Evolutionary conservation across 2,113 vertebrate genomes (phyloP).

Genomic region (Hucho hucho): DNA sequence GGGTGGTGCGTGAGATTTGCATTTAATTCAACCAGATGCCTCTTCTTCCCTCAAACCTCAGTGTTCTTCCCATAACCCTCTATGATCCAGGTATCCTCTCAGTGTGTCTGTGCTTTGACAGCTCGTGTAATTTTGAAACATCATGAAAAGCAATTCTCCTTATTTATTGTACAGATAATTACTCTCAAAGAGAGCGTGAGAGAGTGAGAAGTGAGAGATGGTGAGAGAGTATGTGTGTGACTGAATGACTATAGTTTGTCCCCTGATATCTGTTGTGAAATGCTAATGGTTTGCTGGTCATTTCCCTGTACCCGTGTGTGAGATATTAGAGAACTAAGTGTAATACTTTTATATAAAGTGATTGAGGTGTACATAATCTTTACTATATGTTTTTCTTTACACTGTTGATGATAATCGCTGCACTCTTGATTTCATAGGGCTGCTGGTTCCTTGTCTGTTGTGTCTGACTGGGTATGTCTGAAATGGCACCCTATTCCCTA

Average conservation of each 20-base stretch:
- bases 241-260: constrained; percentile 18
- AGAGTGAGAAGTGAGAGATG: too few relatives aligned
- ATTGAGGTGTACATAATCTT: background rate
- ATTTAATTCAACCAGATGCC: constrained; percentile 14
- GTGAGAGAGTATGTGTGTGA: background rate
- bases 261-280: constrained; percentile 26
- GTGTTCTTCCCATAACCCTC: constrained; percentile 8
- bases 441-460: background rate
- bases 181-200: constrained; percentile 23
- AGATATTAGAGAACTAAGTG: constrained; percentile 45
- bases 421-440: constrained; percentile 12
- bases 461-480: background rate
- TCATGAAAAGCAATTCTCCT: constrained; percentile 26
- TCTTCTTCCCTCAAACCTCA: constrained; percentile 8
- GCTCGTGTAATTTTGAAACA: constrained; percentile 22
- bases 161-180: constrained; percentile 58
- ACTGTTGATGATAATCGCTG: background rate
- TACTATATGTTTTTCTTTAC: constrained; percentile 17
- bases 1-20: constrained; percentile 4
- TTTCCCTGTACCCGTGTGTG: constrained; percentile 37
- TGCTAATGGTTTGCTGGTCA: constrained; percentile 11
- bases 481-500: background rate
- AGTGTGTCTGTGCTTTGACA: constrained; percentile 3
- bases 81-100: background rate
- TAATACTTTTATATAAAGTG: constrained; percentile 40